Base-by-base conservation (phyloP, 2,888 invertebrate species). In the Lapara coniferarum region DNA sequence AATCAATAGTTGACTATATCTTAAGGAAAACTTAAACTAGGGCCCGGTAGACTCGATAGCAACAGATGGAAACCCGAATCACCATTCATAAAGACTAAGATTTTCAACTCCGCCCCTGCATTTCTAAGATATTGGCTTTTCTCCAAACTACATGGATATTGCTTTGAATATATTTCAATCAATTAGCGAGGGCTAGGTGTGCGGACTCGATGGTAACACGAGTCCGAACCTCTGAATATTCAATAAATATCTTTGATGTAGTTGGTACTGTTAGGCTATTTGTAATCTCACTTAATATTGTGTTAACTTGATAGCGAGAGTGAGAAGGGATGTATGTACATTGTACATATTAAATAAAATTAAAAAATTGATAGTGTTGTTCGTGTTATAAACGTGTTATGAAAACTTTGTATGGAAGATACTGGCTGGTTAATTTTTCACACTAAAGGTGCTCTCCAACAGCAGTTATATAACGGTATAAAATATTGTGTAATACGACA, bases 91-190 rank as follows among this genome's bases (percentile, higher is more conserved):
- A 37, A 37, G 0, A 37, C 37, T 37, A 37, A 37, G 37, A 37
- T 8, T 37, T 37, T 8, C n/a, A 59, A 77, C 55, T 82, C 72
- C 82, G 30, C 71, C 71, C 71, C 81, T 78, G 78, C 66, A 49
- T 74, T 78, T 71, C 73, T 79, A 84, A 85, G 83, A 82, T 75
- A 76, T 75, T 76, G 75, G 76, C 73, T 77, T 75, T 67, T 53
- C 19, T 10, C 74, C 75, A 75, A 77, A 75, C 78, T 77, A 81
- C 82, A 73, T 77, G 80, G 81, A 85, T 81, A 85, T 85, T 85
- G 78, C 83, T 87, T 80, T 88, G 90, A 89, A 90, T 90, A 89
- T 85, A 89, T 90, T 90, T 90, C 89, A 90, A 90, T 90, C 89
- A 90, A 91, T 90, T 90, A 90, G 76, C 75, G 78, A 77, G 83